Evolutionary conservation across 2,113 vertebrate genomes (phyloP).

Genomic region (Macquaria ambigua): DNA sequence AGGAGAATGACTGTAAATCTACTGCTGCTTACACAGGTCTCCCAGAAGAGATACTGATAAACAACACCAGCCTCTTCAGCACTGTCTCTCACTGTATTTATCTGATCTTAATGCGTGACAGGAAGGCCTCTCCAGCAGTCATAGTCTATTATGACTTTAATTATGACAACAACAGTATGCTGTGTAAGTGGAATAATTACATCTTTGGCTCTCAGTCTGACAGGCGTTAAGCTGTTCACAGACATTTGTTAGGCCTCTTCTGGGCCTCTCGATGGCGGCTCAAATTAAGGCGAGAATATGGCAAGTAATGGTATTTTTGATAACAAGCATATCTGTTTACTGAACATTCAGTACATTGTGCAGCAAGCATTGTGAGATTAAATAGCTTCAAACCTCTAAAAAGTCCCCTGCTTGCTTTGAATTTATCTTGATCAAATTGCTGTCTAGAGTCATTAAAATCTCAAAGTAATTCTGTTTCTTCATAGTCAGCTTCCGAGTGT

Average conservation of each 20-base stretch:
- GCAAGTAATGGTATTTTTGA: conserved; percentile 37
- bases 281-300: conserved; percentile 38
- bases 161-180: conserved; percentile 37
- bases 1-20: conserved; percentile 11
- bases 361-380: conserved; percentile 72
- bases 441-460: conserved; percentile 83
- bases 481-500: conserved; percentile 56
- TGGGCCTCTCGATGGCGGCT: conserved; percentile 22
- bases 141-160: conserved; percentile 54
- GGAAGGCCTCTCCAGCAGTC: conserved; percentile 29
- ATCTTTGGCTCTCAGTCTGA: conserved; percentile 71
- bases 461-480: conserved; percentile 79
- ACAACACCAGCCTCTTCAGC: conserved; percentile 25
- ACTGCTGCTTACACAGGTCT: conserved; percentile 19
- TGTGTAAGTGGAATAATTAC: conserved; percentile 76
- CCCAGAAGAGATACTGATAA: conserved; percentile 9
- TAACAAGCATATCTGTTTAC: conserved; percentile 45
- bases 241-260: conserved; percentile 46
- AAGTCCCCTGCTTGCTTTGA: conserved; percentile 84
- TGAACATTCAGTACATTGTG: conserved; percentile 67
- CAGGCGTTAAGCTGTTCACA: conserved; percentile 56
- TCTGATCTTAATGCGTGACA: conserved; percentile 54
- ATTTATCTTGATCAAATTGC: conserved; percentile 87
- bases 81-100: conserved; percentile 40
- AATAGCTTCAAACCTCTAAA: conserved; percentile 81